phyloP scores from a whole-genome alignment of 2,888 invertebrate genomes.

The Meandrusa payeni region DNA sequence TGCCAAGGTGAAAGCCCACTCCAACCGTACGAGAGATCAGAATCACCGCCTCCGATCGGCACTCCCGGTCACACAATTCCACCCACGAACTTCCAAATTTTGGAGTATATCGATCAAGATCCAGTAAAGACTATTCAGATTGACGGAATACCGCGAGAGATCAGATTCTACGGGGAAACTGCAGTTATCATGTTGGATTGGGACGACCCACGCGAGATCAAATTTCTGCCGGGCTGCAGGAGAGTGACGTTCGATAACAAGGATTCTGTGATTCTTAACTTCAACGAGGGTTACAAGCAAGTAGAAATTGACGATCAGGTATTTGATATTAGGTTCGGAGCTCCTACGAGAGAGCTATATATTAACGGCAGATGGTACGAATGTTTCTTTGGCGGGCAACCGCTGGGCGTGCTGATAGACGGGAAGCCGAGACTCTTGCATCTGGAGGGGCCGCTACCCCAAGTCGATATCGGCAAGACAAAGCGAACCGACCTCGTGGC shows the following conservation, averaged over 20 bases:
- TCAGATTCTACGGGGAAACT: slow-evolving; percentile 91
- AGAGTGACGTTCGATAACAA: slow-evolving; percentile 89
- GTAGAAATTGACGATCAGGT: slow-evolving; percentile 86
- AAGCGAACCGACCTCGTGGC: slow-evolving; percentile 90
- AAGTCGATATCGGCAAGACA: slow-evolving; percentile 92
- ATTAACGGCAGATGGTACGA: slow-evolving; percentile 95
- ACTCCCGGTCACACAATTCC: slow-evolving; percentile 58
- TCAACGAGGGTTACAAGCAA: slow-evolving; percentile 87
- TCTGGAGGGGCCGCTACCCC: slow-evolving; percentile 95
- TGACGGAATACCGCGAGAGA: slow-evolving; percentile 89
- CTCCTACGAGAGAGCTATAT: slow-evolving; percentile 94
- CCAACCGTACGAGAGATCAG: slow-evolving; percentile 52
- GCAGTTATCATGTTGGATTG: slow-evolving; percentile 92
- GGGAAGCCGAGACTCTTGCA: slow-evolving; percentile 89
- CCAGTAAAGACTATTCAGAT: slow-evolving; percentile 90
- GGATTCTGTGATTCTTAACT: slow-evolving; percentile 82
- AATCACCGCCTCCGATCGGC: slow-evolving; percentile 63
- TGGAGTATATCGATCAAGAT: slow-evolving; percentile 79
- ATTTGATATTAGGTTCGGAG: slow-evolving; percentile 92
- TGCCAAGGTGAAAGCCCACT: slow-evolving; percentile 61
- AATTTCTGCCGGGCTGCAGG: slow-evolving; percentile 90
- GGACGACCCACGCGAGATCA: slow-evolving; percentile 92
- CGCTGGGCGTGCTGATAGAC: slow-evolving; percentile 89
- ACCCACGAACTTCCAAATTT: slow-evolving; percentile 55
- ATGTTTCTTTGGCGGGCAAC: slow-evolving; percentile 94